phyloP scores from a whole-genome alignment of 1,140 invertebrate species.

The Macrotrachela quadricornifera region DNA sequence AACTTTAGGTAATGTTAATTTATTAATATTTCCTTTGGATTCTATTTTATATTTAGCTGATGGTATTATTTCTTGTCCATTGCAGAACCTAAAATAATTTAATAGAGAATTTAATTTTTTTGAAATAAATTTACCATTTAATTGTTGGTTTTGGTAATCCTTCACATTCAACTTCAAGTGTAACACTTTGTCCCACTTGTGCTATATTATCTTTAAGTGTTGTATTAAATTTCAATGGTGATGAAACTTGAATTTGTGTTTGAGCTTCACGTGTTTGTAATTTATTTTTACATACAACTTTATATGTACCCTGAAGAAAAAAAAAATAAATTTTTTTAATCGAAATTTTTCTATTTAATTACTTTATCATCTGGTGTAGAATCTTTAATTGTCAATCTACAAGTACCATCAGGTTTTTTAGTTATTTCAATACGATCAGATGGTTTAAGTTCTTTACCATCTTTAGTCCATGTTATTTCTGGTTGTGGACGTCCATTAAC shows the following conservation, averaged over 20 bases:
- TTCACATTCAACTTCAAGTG: neutral
- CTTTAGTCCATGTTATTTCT: neutral
- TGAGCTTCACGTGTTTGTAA: constrained; percentile 56
- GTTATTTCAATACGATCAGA: too few relatives aligned
- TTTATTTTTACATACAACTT: constrained; percentile 40
- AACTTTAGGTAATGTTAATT: neutral
- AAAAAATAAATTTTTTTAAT: too few relatives aligned
- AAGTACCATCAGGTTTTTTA: too few relatives aligned
- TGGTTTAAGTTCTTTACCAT: neutral
- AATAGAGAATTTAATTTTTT: too few relatives aligned
- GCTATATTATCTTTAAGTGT: too few relatives aligned
- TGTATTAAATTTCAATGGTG: too few relatives aligned
- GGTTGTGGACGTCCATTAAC: neutral
- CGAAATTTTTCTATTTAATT: too few relatives aligned
- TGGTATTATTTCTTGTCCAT: too few relatives aligned
- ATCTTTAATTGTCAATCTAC: constrained; percentile 1
- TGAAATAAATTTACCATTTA: too few relatives aligned
- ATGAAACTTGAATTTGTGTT: constrained; percentile 24
- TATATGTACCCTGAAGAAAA: neutral
- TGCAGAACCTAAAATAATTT: too few relatives aligned
- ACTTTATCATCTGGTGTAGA: neutral
- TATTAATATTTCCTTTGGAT: too few relatives aligned
- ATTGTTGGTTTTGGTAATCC: neutral
- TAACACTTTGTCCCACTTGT: neutral
- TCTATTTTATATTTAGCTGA: too few relatives aligned